These are phyloP conservation scores for Ginglymostoma cirratum DNA, from an alignment of 2,113 vertebrate species.

Conservation along the genomic window DNA sequence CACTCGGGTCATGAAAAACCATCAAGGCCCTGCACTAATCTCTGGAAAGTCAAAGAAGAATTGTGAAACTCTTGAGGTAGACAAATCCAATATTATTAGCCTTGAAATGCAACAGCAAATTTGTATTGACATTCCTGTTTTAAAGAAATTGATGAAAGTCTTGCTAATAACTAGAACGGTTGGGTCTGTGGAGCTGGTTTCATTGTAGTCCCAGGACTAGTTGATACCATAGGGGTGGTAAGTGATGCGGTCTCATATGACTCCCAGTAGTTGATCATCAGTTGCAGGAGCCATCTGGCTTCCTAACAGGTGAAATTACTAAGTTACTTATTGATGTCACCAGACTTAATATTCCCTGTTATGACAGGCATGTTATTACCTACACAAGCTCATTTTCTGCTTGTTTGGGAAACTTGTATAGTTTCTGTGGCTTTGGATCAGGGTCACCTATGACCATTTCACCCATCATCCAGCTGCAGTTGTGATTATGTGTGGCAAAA, in stretches of 20 bases:
- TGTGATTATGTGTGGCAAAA: not conserved
- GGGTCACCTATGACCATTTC: not conserved
- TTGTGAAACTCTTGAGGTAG: not conserved
- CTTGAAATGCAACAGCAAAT: not conserved
- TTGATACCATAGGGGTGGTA: not conserved
- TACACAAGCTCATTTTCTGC: not conserved
- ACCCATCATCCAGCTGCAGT: not conserved
- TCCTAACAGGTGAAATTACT: too few relatives aligned
- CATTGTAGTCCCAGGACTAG: not conserved
- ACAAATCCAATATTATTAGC: not conserved
- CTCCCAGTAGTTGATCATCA: not conserved
- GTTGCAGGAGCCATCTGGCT: too few relatives aligned
- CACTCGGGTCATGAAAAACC: not conserved
- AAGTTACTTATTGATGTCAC: not conserved
- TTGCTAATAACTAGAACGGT: not conserved
- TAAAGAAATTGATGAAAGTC: not conserved
- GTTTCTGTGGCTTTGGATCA: not conserved
- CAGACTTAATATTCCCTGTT: not conserved
- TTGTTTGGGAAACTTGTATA: not conserved
- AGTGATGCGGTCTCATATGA: not conserved
- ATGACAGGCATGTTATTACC: not conserved
- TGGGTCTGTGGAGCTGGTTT: not conserved
- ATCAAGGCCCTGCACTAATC: not conserved
- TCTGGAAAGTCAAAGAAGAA: not conserved
- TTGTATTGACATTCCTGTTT: not conserved